Conservation (phyloP, 2,797 vertebrate genomes). For the Lagodon rhomboides region DNA sequence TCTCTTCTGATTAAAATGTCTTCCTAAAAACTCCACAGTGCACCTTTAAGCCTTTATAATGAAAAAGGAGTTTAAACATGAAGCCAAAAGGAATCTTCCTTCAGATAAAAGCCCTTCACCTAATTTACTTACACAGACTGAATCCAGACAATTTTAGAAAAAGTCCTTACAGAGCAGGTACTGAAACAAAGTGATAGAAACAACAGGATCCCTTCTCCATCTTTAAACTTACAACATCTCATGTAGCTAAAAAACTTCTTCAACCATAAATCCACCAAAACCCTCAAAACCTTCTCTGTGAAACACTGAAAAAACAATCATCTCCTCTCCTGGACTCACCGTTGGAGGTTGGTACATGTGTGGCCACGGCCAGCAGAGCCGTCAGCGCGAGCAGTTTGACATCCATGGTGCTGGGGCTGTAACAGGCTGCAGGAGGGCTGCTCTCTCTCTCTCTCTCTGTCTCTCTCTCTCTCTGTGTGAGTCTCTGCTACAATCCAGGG, state of each 20-base stretch:
- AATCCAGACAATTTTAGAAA: neutral
- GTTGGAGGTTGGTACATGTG: constrained; percentile 80
- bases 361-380: constrained; percentile 84
- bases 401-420: constrained; percentile 86
- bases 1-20: neutral
- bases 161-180: neutral
- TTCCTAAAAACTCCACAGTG: too few relatives aligned
- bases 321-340: constrained; percentile 83
- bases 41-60: neutral
- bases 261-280: neutral
- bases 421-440: constrained; percentile 58
- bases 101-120: neutral
- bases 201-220: neutral
- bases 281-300: neutral
- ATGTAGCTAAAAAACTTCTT: neutral
- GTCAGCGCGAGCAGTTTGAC: constrained; percentile 88
- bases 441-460: constrained; percentile 44
- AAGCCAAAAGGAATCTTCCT: neutral
- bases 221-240: neutral
- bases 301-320: neutral
- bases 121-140: neutral
- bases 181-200: neutral
- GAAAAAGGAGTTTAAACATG: neutral
- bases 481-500: constrained; percentile 79
- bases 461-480: constrained; percentile 40